Conservation (phyloP, 2,113 vertebrate species). For the Ciconia maguari region DNA sequence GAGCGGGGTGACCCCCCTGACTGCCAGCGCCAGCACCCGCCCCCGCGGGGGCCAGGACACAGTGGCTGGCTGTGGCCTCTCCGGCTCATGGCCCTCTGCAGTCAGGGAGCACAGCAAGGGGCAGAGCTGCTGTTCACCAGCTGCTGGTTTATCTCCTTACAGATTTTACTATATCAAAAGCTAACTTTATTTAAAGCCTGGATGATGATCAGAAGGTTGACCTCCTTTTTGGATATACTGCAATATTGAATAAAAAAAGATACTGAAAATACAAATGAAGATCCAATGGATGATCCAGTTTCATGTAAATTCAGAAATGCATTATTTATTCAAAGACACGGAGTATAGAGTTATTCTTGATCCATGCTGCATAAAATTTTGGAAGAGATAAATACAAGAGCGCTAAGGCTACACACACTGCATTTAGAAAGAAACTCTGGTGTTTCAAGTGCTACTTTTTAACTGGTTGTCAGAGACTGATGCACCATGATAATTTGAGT, state of each 20-base stretch:
- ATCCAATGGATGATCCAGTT: neutral
- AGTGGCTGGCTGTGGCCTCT: rapidly evolving
- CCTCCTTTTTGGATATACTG: neutral
- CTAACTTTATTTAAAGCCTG: neutral
- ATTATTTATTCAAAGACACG: neutral
- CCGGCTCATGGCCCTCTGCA: rapidly evolving
- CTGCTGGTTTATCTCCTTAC: neutral
- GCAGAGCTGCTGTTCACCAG: neutral
- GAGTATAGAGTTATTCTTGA: neutral
- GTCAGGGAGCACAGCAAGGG: rapidly evolving
- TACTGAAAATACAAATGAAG: neutral
- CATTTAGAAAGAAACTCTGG: neutral
- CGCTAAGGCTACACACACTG: neutral
- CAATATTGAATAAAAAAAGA: neutral
- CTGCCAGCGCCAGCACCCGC: too few species aligned
- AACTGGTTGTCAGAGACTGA: neutral
- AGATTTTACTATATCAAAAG: neutral
- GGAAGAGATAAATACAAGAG: neutral
- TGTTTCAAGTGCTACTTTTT: neutral
- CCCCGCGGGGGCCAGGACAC: rapidly evolving
- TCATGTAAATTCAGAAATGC: neutral
- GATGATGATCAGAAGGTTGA: neutral
- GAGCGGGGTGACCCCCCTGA: neutral
- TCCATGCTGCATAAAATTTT: neutral
- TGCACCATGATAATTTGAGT: neutral